Evolutionary conservation across 1,140 invertebrate species (phyloP).

Genomic region (Polyergus mexicanus): DNA sequence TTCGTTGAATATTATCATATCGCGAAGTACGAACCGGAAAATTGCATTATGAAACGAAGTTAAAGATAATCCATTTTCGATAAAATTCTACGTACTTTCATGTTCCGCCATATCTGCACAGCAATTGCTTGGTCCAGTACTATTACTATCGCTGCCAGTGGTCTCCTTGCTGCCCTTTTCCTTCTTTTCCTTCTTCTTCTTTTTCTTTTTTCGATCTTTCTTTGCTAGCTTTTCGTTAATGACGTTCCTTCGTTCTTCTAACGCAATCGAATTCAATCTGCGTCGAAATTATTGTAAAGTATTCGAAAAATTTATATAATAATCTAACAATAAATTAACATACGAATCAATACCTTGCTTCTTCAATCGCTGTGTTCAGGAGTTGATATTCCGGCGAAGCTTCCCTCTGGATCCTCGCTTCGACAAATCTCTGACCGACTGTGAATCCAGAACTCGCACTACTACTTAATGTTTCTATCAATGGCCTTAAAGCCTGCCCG

Average conservation of each 20-base stretch:
- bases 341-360: conserved; percentile 88
- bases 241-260: conserved; percentile 90
- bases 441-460: conserved; percentile 81
- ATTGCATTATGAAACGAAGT: not conserved
- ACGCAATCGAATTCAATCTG: conserved; percentile 89
- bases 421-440: conserved; percentile 86
- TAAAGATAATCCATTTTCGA: not conserved
- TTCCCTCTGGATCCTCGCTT: conserved; percentile 86
- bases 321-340: not conserved
- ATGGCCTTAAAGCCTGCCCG: conserved; percentile 87
- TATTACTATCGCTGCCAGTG: conserved; percentile 81
- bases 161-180: conserved; percentile 81
- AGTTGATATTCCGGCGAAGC: conserved; percentile 91
- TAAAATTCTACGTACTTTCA: conserved; percentile 75
- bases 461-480: conserved; percentile 87
- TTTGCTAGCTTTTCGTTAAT: conserved; percentile 91
- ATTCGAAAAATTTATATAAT: not conserved
- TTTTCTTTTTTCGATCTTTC: conserved; percentile 91
- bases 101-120: conserved; percentile 82
- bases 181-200: conserved; percentile 89
- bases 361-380: conserved; percentile 91
- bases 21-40: not conserved
- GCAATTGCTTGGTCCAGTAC: conserved; percentile 82
- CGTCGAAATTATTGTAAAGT: not conserved
- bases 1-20: not conserved